Conservation (phyloP, 2,797 vertebrate species). For the Vipera ursinii region DNA sequence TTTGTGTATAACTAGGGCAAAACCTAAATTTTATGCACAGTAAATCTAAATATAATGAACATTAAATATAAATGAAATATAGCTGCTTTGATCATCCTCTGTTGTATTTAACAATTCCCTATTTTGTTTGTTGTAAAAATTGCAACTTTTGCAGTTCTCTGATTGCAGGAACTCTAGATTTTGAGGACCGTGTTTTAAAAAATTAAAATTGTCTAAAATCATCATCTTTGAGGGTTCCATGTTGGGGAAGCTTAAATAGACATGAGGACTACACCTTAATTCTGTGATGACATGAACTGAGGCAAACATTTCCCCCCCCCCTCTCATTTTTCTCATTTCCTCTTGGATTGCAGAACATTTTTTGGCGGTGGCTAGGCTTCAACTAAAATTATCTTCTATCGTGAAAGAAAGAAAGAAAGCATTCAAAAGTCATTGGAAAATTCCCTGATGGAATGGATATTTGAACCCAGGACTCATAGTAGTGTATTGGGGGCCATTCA, state of each 20-base stretch:
- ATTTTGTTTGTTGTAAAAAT: neutral
- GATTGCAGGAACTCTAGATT: neutral
- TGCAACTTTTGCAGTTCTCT: neutral
- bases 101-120: neutral
- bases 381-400: neutral
- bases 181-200: neutral
- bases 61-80: neutral
- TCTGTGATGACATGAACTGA: neutral
- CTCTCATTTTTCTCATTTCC: neutral
- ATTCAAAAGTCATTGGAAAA: neutral
- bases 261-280: neutral
- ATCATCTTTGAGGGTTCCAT: neutral
- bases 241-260: neutral
- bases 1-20: neutral
- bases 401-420: neutral
- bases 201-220: neutral
- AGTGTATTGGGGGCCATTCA: too few species aligned
- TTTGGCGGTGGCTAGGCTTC: neutral
- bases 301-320: too few species aligned
- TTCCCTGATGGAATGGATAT: neutral
- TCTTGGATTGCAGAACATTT: neutral
- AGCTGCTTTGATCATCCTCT: neutral
- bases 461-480: neutral
- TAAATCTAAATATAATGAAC: neutral
- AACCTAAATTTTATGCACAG: neutral